A percentile compares a stretch with the other conserved stretches of the same genome.
These are phyloP conservation scores for Halcyon badia DNA, from an alignment of 2,797 vertebrate genomes.

Conservation along the genomic window DNA sequence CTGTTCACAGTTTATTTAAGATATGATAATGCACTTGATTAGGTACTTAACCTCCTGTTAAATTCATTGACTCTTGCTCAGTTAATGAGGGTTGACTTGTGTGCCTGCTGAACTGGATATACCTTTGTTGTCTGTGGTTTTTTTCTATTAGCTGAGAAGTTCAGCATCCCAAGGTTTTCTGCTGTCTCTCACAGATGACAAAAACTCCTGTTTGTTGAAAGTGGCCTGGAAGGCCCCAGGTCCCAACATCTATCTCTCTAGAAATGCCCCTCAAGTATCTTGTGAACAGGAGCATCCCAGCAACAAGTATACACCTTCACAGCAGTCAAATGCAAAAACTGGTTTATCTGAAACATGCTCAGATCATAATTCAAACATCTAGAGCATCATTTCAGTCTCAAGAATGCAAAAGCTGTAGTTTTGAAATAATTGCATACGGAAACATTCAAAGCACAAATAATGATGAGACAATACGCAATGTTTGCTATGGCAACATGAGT, in stretches of 20 bases:
- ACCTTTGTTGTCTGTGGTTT: neutral
- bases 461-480: rapidly evolving
- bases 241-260: neutral
- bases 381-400: neutral
- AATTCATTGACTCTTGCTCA: neutral
- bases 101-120: neutral
- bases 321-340: neutral
- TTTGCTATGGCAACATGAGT: conserved; percentile 35
- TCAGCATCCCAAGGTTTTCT: neutral
- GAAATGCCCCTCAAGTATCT: neutral
- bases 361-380: neutral
- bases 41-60: neutral
- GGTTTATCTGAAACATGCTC: neutral
- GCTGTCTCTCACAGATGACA: neutral
- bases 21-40: neutral
- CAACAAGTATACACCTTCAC: neutral
- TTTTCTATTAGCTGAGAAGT: neutral
- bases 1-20: neutral
- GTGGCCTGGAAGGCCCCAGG: neutral
- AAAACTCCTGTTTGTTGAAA: neutral
- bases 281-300: neutral
- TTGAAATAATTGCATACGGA: conserved; percentile 12
- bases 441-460: conserved; percentile 34
- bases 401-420: neutral
- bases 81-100: neutral